Conservation (phyloP, 2,888 invertebrate genomes). For the Chrysopilus asiliformis region DNA sequence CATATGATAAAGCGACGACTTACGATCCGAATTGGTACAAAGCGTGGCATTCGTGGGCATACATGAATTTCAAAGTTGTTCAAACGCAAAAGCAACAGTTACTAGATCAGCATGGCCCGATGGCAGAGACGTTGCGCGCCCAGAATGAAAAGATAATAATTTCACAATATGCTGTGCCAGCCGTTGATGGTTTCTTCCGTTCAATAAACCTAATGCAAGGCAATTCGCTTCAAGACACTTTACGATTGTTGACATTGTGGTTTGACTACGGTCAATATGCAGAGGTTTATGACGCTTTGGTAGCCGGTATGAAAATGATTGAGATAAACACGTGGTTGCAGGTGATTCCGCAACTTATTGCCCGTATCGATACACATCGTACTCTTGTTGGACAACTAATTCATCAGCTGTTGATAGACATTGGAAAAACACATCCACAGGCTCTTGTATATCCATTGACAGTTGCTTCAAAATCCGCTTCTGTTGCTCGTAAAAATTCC, state of each 20-base stretch:
- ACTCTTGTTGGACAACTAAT: constrained; percentile 81
- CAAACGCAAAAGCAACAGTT: constrained; percentile 33
- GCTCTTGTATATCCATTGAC: constrained; percentile 95
- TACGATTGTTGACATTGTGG: constrained; percentile 91
- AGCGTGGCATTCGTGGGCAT: constrained; percentile 98
- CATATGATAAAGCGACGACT: constrained; percentile 34
- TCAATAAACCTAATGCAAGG: constrained; percentile 87
- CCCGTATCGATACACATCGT: constrained; percentile 89
- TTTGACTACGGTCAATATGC: constrained; percentile 94
- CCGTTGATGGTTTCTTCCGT: constrained; percentile 90
- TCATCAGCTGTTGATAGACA: constrained; percentile 85
- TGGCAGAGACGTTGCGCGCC: constrained; percentile 25
- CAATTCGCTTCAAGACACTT: constrained; percentile 90
- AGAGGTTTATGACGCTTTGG: constrained; percentile 86
- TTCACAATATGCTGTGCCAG: constrained; percentile 75
- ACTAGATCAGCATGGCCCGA: constrained; percentile 22
- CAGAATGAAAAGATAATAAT: constrained; percentile 30
- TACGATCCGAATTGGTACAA: constrained; percentile 69
- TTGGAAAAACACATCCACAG: constrained; percentile 96
- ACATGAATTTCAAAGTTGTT: constrained; percentile 92
- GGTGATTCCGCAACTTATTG: constrained; percentile 97
- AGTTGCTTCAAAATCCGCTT: constrained; percentile 91
- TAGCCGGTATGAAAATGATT: constrained; percentile 82
- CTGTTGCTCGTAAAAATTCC: constrained; percentile 68
- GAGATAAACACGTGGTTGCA: constrained; percentile 99